phyloP scores from a whole-genome alignment of 2,113 vertebrate species.

The Chlamydotis undulata region DNA sequence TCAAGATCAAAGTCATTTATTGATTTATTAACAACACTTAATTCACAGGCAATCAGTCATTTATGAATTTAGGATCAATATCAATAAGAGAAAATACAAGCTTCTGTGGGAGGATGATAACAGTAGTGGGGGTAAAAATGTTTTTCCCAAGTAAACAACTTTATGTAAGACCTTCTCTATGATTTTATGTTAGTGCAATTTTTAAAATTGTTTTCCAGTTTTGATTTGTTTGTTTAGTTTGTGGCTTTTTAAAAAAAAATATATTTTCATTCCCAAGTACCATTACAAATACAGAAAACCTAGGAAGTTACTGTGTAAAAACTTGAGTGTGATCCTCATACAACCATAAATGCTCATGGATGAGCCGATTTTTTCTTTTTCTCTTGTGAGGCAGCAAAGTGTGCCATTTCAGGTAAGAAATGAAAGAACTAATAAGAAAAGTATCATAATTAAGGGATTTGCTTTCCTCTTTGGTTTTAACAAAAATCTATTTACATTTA shows the following conservation, averaged over 20 bases:
- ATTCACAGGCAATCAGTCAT: not conserved
- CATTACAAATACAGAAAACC: not conserved
- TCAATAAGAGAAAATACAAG: not conserved
- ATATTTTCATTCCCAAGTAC: not conserved
- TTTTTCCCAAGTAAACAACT: not conserved
- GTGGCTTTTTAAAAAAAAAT: not conserved
- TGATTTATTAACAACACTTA: not conserved
- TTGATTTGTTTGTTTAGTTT: not conserved
- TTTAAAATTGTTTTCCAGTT: not conserved
- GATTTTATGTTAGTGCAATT: not conserved
- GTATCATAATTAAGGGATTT: not conserved
- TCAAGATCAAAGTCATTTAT: not conserved
- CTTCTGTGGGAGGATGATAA: fast-evolving
- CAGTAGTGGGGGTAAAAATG: fast-evolving
- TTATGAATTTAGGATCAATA: not conserved
- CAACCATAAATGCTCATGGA: not conserved
- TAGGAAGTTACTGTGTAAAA: not conserved
- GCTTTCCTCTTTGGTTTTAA: not conserved
- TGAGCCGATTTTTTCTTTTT: not conserved
- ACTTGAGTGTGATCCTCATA: not conserved
- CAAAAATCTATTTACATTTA: not conserved
- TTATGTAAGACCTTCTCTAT: not conserved
- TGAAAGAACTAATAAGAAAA: not conserved
- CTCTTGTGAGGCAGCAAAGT: not conserved
- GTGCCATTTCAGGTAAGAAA: not conserved